Evolutionary conservation across 2,888 invertebrate genomes (phyloP).

Genomic region (Thumatha senex): DNA sequence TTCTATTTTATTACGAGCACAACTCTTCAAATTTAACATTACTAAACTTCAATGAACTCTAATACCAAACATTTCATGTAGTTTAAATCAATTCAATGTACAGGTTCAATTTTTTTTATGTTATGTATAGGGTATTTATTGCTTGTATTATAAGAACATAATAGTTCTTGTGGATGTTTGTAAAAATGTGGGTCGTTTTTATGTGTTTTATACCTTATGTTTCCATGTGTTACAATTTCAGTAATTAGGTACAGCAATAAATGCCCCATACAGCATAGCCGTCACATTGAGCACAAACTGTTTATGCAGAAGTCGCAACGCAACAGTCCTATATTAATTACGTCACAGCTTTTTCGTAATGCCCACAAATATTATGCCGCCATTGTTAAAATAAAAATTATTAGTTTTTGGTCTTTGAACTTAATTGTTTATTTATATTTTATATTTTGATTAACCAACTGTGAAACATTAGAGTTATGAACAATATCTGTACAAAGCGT

Average conservation of each 20-base stretch:
- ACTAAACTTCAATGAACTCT: constrained; percentile 20
- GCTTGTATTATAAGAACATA: too few relatives aligned
- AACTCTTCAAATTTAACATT: constrained; percentile 8
- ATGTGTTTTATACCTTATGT: too few relatives aligned
- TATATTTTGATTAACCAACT: too few relatives aligned
- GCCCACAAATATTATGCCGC: constrained; percentile 22
- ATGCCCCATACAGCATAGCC: too few relatives aligned
- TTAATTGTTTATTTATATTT: not conserved
- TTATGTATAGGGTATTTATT: not conserved
- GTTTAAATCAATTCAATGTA: not conserved
- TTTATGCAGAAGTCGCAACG: not conserved
- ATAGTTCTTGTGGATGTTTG: too few relatives aligned
- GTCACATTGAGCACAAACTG: too few relatives aligned
- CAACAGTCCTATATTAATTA: constrained; percentile 20
- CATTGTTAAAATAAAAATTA: constrained; percentile 12
- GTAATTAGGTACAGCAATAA: too few relatives aligned
- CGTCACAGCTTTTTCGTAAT: constrained; percentile 29
- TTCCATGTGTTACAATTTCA: too few relatives aligned
- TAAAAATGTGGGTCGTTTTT: too few relatives aligned
- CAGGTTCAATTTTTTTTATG: not conserved
- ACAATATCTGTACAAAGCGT: too few relatives aligned
- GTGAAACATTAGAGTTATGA: too few relatives aligned
- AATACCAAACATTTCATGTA: constrained; percentile 8
- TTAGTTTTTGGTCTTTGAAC: not conserved
- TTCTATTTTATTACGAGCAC: constrained; percentile 21